A percentile compares a stretch with the other conserved stretches of the same genome.
These are phyloP conservation scores for Mnemiopsis leidyi DNA, from an alignment of 37 sponge, comb jelly and placozoan genomes.

Conservation along the genomic window DNA sequence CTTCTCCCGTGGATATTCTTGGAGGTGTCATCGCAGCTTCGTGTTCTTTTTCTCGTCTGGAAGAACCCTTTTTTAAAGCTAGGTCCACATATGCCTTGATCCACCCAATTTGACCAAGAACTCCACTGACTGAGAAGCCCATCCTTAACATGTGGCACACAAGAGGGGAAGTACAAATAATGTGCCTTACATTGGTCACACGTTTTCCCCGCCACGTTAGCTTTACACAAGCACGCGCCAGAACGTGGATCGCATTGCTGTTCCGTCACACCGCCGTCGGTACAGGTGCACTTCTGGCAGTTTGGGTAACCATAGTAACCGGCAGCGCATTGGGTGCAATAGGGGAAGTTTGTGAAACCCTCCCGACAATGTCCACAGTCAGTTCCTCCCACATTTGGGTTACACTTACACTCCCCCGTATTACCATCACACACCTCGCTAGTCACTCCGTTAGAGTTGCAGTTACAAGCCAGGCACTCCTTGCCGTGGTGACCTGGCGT, in stretches of 20 bases:
- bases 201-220: background rate
- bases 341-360: background rate
- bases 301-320: background rate
- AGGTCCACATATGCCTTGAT: background rate
- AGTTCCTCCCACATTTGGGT: background rate
- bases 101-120: background rate
- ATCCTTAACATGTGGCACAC: background rate
- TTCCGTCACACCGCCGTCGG: background rate
- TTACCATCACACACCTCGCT: background rate
- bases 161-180: background rate
- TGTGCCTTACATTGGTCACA: background rate
- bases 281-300: background rate
- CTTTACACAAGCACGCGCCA: background rate
- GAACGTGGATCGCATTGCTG: background rate
- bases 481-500: background rate
- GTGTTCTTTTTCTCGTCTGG: background rate
- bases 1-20: no score
- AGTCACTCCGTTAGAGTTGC: background rate
- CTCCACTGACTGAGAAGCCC: background rate
- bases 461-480: conserved; percentile 11
- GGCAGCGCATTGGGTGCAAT: background rate
- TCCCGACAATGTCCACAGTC: background rate
- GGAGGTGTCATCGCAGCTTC: no score
- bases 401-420: background rate
- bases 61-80: background rate